These are phyloP conservation scores for Crotalus helleri DNA, from an alignment of 2,113 vertebrate genomes.

Conservation along the genomic window DNA sequence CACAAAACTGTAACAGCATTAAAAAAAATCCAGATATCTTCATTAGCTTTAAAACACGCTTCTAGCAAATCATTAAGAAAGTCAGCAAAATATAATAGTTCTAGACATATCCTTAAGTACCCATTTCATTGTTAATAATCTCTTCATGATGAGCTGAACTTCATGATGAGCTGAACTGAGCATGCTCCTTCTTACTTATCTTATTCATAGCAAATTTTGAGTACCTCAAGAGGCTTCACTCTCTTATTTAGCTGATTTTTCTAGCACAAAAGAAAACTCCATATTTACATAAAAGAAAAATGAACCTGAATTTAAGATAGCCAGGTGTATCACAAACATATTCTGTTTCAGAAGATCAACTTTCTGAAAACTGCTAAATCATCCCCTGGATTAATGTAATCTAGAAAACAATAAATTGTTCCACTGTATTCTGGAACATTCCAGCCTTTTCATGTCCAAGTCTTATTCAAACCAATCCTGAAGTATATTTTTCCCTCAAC, in stretches of 20 bases:
- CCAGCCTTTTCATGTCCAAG: not conserved
- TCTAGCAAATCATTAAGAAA: not conserved
- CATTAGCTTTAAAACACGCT: not conserved
- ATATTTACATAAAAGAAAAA: not conserved
- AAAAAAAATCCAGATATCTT: not conserved
- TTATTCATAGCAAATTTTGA: not conserved
- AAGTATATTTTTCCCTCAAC: not conserved
- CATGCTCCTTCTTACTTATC: not conserved
- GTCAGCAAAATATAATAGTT: not conserved
- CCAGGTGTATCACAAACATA: not conserved
- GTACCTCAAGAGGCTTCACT: not conserved
- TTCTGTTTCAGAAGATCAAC: not conserved
- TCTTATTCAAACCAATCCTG: not conserved
- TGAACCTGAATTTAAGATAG: not conserved
- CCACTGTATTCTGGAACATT: not conserved
- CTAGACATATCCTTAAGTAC: not conserved
- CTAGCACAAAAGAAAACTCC: not conserved
- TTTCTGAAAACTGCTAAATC: not conserved
- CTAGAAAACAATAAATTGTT: not conserved
- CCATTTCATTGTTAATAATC: not conserved
- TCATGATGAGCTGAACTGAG: not conserved
- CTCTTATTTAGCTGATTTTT: not conserved
- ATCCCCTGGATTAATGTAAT: not conserved
- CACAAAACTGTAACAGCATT: not conserved
- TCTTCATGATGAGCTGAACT: not conserved